Conservation (phyloP, 2,113 vertebrate genomes). For the Oreotrochilus melanogaster region DNA sequence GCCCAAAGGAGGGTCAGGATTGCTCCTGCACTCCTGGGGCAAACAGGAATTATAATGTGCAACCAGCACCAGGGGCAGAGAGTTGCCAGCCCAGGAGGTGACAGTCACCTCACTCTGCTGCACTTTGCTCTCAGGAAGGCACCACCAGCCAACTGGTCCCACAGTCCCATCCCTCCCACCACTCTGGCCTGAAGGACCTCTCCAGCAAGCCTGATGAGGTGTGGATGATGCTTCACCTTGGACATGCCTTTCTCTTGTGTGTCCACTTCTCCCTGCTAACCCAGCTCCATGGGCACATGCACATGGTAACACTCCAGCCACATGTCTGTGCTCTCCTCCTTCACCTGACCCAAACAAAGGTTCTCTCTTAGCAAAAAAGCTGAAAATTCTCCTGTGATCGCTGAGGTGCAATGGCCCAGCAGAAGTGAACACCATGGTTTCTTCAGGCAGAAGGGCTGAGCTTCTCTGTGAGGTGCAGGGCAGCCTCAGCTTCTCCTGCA, state of each 20-base stretch:
- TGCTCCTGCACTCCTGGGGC: neutral
- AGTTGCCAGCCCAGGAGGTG: neutral
- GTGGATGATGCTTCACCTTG: neutral
- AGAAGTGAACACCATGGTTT: accelerated
- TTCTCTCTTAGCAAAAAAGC: neutral
- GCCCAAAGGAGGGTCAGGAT: accelerated
- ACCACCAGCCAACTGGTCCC: neutral
- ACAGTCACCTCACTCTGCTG: accelerated
- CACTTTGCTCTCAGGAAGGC: neutral
- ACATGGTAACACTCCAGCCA: accelerated
- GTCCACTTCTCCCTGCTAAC: neutral
- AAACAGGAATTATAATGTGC: neutral
- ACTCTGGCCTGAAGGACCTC: neutral
- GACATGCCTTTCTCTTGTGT: accelerated
- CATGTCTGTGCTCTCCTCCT: accelerated
- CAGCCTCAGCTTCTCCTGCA: neutral
- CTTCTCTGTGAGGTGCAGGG: accelerated
- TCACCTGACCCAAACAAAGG: neutral
- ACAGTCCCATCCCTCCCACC: neutral
- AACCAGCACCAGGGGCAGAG: neutral
- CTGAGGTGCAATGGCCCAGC: accelerated
- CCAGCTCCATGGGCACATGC: accelerated
- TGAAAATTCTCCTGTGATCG: accelerated
- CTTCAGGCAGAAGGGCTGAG: neutral
- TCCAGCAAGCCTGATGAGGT: neutral